Evolutionary conservation across 2,797 vertebrate genomes (phyloP), one percentile per base, ranked within the genome.

Genomic region (Pitangus sulphuratus): DNA sequence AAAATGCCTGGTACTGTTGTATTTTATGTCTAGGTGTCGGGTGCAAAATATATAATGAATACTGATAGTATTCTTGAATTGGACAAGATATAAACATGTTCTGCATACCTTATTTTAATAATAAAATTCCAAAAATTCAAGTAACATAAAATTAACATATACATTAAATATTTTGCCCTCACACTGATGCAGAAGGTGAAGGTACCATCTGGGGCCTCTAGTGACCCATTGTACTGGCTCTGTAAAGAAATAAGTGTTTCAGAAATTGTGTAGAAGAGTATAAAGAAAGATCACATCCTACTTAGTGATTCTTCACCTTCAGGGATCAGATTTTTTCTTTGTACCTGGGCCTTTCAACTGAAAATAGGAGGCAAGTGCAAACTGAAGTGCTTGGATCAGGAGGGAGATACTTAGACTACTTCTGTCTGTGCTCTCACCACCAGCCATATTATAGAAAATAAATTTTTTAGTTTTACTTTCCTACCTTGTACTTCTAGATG

Each of bases 351-450:
- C 24, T 87, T 81, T 70, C 35, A 47, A 14, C 20, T n/a, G 19
- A 9, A n/a, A 25, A 19, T 25, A 17, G 26, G 30, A 33, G 45
- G 19, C 20, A 84, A 16, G n/a, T 79, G 35, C 70, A 81, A 19
- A 45, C 6, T 31, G 37, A 26, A 4, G 3, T 42, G 14, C 24
- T 44, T 60, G 25, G 12, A 30, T 53, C 13, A 72, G 37, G 17
- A 69, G 39, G 15, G 42, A 65, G 25, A 65, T 45, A 22, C 4
- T 83, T 47, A 31, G 33, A 37, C 11, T 58, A 4, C 14, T 70
- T 74, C 57, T 0, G 0, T 15, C 6, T 15, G 3, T 45, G 19
- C 12, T 91, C 5, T 87, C 24, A 50, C 4, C 16, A 75, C 6
- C 16, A 39, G 24, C 37, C 1, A 3, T 24, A 39, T 4, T 47